A percentile compares a stretch with the other conserved stretches of the same genome.
phyloP scores from a whole-genome alignment of 2,888 invertebrate species.

The Merodon equestris region DNA sequence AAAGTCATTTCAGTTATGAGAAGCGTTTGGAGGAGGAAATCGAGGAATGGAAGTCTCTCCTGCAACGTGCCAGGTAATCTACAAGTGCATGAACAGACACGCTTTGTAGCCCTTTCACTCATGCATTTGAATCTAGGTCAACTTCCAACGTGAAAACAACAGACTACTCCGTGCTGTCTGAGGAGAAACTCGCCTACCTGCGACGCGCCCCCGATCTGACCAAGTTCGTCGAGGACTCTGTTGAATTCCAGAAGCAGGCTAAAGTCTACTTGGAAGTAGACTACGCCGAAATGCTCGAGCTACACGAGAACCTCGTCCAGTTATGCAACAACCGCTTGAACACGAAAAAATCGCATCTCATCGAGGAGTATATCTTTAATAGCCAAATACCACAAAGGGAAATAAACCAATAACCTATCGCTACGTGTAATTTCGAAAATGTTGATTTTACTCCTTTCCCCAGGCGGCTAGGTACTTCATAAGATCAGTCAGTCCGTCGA shows the following conservation, averaged over 20 bases:
- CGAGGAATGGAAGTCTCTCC: conserved; percentile 70
- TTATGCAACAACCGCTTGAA: conserved; percentile 61
- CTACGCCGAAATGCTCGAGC: conserved; percentile 69
- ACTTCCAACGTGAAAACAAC: conserved; percentile 16
- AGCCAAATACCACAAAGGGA: conserved; percentile 5
- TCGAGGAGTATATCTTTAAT: conserved; percentile 54
- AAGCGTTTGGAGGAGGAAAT: conserved; percentile 69
- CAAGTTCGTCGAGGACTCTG: conserved; percentile 71
- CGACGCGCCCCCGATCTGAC: conserved; percentile 71
- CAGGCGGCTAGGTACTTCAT: conserved; percentile 85
- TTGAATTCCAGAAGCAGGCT: conserved; percentile 71
- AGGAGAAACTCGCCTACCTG: conserved; percentile 72
- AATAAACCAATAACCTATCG: conserved; percentile 40
- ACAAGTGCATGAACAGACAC: conserved; percentile 46
- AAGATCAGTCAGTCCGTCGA: conserved; percentile 90
- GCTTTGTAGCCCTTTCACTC: background rate
- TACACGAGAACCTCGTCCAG: conserved; percentile 69
- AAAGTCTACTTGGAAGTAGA: conserved; percentile 70
- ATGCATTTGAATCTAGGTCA: background rate
- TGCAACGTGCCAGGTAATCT: conserved; percentile 53
- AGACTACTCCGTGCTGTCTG: conserved; percentile 67
- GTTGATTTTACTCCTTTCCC: conserved; percentile 74
- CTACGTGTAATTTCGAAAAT: conserved; percentile 13
- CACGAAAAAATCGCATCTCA: conserved; percentile 42
- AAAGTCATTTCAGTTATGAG: conserved; percentile 68